These are phyloP conservation scores for Eilema griseolum DNA, from an alignment of 2,888 invertebrate species.

Conservation along the genomic window DNA sequence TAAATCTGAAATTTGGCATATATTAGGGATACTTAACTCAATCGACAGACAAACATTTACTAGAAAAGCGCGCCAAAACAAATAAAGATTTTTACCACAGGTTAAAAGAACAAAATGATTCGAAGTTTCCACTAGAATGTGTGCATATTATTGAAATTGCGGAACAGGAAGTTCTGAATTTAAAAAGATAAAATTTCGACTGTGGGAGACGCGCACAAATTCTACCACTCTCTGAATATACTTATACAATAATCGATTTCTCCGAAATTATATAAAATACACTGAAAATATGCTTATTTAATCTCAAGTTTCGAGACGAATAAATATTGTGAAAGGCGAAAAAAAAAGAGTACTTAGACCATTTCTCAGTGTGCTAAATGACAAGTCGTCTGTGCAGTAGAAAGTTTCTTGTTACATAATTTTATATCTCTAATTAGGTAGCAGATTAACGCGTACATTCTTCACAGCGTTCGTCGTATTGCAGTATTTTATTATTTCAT, in stretches of 20 bases:
- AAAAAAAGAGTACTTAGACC: background rate
- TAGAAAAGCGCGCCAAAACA: background rate
- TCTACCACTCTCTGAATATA: background rate
- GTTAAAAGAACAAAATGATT: too few relatives aligned
- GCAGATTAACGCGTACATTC: background rate
- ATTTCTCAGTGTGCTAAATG: conserved; percentile 29
- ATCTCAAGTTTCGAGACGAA: background rate
- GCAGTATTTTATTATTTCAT: background rate
- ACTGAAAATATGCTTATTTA: conserved; percentile 1
- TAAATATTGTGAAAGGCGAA: background rate
- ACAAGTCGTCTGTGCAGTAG: conserved; percentile 25
- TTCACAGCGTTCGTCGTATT: background rate
- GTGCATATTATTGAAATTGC: too few relatives aligned
- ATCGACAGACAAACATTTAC: too few relatives aligned
- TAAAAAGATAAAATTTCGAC: background rate
- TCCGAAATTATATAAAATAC: background rate
- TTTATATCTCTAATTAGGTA: conserved; percentile 30
- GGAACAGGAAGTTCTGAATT: background rate
- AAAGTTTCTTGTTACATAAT: conserved; percentile 37
- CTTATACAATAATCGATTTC: background rate
- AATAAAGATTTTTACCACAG: too few relatives aligned
- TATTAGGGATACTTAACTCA: too few relatives aligned
- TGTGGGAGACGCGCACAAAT: background rate
- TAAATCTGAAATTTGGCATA: too few relatives aligned
- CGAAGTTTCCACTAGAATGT: too few relatives aligned